phyloP scores from a whole-genome alignment of 2,113 vertebrate species.

The Gambusia holbrooki region DNA sequence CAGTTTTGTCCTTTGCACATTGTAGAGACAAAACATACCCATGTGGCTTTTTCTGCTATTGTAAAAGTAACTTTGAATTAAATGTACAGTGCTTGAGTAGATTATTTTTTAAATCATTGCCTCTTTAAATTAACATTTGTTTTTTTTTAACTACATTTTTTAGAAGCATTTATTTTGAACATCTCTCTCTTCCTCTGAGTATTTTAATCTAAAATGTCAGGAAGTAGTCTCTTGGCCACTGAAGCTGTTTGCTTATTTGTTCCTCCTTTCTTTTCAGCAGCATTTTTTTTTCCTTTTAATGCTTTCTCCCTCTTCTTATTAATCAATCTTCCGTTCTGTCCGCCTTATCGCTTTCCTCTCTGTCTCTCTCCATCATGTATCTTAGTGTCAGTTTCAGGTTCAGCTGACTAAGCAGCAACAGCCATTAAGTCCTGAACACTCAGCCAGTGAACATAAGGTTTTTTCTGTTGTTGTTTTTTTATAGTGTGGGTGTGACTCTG shows the following conservation, averaged over 20 bases:
- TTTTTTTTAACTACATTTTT: too few species aligned
- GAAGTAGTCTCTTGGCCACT: too few species aligned
- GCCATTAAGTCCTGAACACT: constrained; percentile 56
- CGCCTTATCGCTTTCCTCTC: constrained; percentile 7
- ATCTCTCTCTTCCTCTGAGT: too few species aligned
- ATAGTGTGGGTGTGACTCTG: not conserved
- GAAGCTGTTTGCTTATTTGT: not conserved
- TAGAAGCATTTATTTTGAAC: too few species aligned
- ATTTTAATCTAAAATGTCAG: too few species aligned
- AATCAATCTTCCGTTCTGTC: constrained; percentile 1
- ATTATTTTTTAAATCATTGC: too few species aligned
- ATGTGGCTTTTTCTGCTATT: too few species aligned
- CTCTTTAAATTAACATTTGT: too few species aligned
- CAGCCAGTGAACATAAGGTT: constrained; percentile 10
- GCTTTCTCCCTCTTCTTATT: not conserved
- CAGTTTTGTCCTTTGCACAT: too few species aligned
- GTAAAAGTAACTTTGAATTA: too few species aligned
- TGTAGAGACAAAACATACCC: too few species aligned
- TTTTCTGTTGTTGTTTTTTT: not conserved
- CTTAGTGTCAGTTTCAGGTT: constrained; percentile 73
- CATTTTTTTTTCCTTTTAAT: not conserved
- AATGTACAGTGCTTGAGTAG: too few species aligned
- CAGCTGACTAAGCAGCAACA: constrained; percentile 68
- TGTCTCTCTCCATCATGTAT: constrained; percentile 42
- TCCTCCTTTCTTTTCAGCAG: not conserved